These are phyloP conservation scores for Balearica regulorum DNA, from an alignment of 2,797 vertebrate species.

Conservation along the genomic window DNA sequence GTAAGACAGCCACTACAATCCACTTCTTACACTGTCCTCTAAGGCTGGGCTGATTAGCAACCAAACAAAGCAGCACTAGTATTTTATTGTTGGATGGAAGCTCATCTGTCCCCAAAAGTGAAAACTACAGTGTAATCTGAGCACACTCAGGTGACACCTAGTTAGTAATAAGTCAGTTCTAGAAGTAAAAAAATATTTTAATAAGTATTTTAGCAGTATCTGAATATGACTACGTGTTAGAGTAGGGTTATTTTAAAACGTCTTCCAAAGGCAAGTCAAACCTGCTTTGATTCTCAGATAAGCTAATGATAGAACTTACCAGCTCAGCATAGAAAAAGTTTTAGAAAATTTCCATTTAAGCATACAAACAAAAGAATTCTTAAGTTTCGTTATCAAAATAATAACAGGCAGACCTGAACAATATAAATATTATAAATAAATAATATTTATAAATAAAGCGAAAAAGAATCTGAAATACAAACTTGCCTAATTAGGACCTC, in stretches of 20 bases:
- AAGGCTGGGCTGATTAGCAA: not conserved
- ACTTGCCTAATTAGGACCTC: conserved; percentile 86
- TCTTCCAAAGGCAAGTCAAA: not conserved
- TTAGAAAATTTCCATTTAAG: not conserved
- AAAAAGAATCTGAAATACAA: not conserved
- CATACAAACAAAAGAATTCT: not conserved
- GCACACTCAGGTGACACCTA: not conserved
- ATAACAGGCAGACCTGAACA: not conserved
- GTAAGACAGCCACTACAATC: not conserved
- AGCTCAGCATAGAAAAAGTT: not conserved
- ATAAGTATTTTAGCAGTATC: not conserved
- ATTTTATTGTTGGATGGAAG: not conserved
- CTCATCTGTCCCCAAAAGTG: not conserved
- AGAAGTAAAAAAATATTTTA: not conserved
- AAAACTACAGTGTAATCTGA: not conserved
- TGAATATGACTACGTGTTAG: not conserved
- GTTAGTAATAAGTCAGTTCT: not conserved
- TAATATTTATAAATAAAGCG: not conserved
- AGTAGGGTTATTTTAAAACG: not conserved
- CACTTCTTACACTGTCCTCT: not conserved
- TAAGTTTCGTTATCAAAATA: not conserved
- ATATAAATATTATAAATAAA: not conserved
- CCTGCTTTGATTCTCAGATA: not conserved
- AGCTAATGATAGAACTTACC: not conserved
- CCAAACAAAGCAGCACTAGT: not conserved